A percentile compares a stretch with the other conserved stretches of the same genome.
Evolutionary conservation across 1,140 invertebrate species (phyloP).

Genomic region (Drosophila melanogaster): DNA sequence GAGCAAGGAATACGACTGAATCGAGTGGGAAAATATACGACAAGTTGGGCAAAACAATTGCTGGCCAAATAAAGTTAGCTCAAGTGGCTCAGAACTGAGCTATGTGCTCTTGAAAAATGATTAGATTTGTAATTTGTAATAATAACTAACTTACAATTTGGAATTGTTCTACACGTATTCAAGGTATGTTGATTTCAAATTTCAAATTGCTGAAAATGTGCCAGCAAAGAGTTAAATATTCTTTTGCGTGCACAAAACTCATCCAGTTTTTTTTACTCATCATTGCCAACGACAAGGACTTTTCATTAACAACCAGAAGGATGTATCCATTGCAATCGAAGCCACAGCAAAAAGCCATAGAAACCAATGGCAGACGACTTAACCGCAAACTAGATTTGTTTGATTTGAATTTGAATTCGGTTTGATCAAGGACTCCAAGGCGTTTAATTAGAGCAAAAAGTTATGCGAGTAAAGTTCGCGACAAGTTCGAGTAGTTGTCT

Average conservation of each 20-base stretch:
- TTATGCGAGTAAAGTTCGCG: conserved; percentile 7
- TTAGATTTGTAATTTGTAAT: not conserved
- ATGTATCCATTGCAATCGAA: conserved; percentile 5
- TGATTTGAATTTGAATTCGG: conserved; percentile 39
- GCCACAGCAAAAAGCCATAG: not conserved
- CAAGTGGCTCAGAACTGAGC: not conserved
- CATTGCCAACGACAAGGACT: conserved; percentile 1
- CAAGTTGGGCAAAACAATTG: not conserved
- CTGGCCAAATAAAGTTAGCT: too few relatives aligned
- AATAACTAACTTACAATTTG: too few relatives aligned
- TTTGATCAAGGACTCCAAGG: conserved; percentile 18
- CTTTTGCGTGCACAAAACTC: too few relatives aligned
- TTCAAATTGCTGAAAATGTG: too few relatives aligned
- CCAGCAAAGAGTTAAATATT: too few relatives aligned
- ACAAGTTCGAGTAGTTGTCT: conserved; percentile 22
- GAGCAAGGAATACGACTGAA: not conserved
- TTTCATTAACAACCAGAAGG: conserved; percentile 9
- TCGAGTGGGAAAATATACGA: not conserved
- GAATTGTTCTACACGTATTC: too few relatives aligned
- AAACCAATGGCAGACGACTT: conserved; percentile 2
- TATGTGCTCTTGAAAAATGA: not conserved
- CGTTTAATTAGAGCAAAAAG: conserved; percentile 19
- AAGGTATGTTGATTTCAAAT: too few relatives aligned
- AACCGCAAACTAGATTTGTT: conserved; percentile 34
- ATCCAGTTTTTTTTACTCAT: too few relatives aligned